A percentile compares a stretch with the other conserved stretches of the same genome.
Evolutionary conservation across 2,113 vertebrate species (phyloP).

Genomic region (Trochalopteron elliotii): DNA sequence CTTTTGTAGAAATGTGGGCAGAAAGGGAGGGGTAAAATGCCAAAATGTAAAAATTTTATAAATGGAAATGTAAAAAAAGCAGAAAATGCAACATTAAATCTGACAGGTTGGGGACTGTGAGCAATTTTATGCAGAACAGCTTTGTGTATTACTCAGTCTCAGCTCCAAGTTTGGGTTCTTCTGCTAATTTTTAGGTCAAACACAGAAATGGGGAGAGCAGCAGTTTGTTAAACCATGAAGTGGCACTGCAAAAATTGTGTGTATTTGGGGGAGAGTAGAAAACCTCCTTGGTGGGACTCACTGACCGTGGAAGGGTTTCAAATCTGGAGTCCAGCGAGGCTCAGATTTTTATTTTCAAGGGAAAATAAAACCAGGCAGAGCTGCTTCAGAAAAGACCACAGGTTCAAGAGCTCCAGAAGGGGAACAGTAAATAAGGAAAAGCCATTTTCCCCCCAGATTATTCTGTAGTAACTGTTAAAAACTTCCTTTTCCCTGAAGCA

Average conservation of each 20-base stretch:
- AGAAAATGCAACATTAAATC: background rate
- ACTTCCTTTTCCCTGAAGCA: background rate
- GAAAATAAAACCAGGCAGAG: background rate
- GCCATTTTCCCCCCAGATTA: background rate
- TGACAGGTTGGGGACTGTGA: background rate
- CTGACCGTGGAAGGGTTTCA: accelerated
- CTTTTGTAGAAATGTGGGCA: background rate
- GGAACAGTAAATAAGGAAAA: background rate
- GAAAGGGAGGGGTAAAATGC: background rate
- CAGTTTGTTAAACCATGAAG: background rate
- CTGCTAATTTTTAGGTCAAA: background rate
- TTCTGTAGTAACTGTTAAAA: background rate
- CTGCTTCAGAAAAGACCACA: background rate
- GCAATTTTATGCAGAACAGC: background rate
- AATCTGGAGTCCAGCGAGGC: background rate
- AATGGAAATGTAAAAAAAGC: background rate
- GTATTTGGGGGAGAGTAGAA: background rate
- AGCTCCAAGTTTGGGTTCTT: background rate
- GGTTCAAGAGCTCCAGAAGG: background rate
- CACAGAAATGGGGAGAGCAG: no score
- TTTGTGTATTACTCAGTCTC: background rate
- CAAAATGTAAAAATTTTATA: background rate
- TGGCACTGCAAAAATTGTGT: accelerated
- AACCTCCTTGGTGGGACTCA: background rate
- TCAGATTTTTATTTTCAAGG: background rate